Evolutionary conservation across 2,113 vertebrate species (phyloP).

Genomic region (Hystrix cristata): DNA sequence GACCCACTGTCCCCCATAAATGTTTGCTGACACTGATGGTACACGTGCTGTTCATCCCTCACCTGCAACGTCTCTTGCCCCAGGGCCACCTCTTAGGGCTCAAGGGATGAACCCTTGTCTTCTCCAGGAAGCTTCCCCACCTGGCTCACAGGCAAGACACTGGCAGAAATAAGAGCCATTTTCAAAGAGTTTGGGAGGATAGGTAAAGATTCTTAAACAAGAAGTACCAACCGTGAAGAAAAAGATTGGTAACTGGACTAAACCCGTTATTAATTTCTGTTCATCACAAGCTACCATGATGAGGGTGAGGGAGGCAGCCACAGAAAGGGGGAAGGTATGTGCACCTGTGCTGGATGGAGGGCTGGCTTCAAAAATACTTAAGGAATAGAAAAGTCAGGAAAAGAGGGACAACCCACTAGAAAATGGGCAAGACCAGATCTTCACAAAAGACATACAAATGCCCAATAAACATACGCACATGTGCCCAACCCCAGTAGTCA

Average conservation of each 20-base stretch:
- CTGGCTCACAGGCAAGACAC: background rate
- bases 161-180: background rate
- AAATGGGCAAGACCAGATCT: background rate
- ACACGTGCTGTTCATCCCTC: accelerated
- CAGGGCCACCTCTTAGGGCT: background rate
- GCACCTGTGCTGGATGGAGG: background rate
- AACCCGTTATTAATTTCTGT: background rate
- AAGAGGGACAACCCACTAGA: background rate
- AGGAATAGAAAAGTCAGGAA: background rate
- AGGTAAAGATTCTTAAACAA: background rate
- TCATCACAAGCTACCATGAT: background rate
- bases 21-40: accelerated
- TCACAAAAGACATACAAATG: background rate
- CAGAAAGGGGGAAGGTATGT: background rate
- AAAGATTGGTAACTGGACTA: background rate
- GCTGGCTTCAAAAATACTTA: background rate
- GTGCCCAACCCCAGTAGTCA: background rate
- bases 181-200: background rate
- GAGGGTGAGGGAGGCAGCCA: background rate
- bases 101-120: accelerated
- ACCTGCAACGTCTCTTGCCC: background rate
- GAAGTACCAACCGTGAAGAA: background rate
- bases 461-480: background rate
- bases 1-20: accelerated
- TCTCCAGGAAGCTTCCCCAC: background rate